Evolutionary conservation across 2,888 invertebrate species (phyloP).

Genomic region (Drepana falcataria): DNA sequence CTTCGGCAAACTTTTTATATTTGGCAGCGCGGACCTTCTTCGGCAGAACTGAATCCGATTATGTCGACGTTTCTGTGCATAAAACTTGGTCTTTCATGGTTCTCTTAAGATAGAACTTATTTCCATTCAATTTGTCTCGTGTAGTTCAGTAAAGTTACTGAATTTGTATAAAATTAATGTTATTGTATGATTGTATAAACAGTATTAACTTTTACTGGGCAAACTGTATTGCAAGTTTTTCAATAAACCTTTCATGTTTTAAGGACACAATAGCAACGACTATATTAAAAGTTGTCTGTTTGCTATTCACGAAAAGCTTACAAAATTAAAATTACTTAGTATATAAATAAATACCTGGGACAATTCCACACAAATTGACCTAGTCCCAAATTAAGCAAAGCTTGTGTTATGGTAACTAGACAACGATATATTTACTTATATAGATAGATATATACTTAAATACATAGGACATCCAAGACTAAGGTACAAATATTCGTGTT

Average conservation of each 20-base stretch:
- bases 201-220: background rate
- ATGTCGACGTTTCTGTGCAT: conserved; percentile 3
- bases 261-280: no score
- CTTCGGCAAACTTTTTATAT: conserved; percentile 22
- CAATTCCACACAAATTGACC: no score
- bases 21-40: conserved; percentile 20
- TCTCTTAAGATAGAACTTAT: background rate
- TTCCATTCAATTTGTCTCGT: background rate
- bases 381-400: no score
- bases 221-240: background rate
- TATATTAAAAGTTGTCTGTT: no score
- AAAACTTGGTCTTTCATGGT: conserved; percentile 1
- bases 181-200: background rate
- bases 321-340: no score
- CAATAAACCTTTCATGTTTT: background rate
- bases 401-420: no score
- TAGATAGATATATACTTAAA: no score
- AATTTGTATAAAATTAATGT: background rate
- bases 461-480: no score
- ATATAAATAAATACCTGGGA: no score
- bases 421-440: no score
- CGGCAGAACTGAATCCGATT: conserved; percentile 10
- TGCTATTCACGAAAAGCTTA: no score
- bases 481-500: no score
- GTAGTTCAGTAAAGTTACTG: background rate